Conservation (phyloP, 2,113 vertebrate species). For the Mirounga angustirostris region DNA sequence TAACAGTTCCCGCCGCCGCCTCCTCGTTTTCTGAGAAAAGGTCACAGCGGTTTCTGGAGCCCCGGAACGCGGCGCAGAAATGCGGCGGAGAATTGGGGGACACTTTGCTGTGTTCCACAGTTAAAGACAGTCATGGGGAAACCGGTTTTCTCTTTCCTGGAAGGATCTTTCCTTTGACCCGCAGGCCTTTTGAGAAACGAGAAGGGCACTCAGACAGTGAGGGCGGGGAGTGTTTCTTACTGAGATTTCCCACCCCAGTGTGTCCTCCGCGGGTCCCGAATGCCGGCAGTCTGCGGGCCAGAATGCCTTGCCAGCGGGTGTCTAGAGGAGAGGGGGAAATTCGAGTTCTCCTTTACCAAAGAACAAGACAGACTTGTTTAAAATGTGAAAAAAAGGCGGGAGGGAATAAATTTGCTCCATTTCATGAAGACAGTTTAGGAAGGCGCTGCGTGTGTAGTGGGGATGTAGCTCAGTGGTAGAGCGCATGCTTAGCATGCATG, state of each 20-base stretch:
- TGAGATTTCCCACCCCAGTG: background rate
- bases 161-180: background rate
- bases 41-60: background rate
- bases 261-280: background rate
- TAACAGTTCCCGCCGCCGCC: background rate
- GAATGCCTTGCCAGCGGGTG: background rate
- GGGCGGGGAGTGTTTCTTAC: background rate
- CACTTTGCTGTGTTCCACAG: too few species aligned
- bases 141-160: background rate
- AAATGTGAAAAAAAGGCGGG: rapidly evolving
- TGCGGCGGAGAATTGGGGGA: background rate
- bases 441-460: rapidly evolving
- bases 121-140: background rate
- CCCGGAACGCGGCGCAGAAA: background rate
- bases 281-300: background rate
- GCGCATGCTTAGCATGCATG: slow-evolving; percentile 93
- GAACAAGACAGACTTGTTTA: rapidly evolving
- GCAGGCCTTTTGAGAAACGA: background rate
- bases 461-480: slow-evolving; percentile 93
- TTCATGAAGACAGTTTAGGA: background rate
- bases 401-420: background rate
- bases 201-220: background rate
- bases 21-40: background rate
- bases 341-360: rapidly evolving
- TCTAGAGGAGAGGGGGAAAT: background rate